Evolutionary conservation across 2,797 vertebrate genomes (phyloP).

Genomic region (Cephalopachus bancanus): DNA sequence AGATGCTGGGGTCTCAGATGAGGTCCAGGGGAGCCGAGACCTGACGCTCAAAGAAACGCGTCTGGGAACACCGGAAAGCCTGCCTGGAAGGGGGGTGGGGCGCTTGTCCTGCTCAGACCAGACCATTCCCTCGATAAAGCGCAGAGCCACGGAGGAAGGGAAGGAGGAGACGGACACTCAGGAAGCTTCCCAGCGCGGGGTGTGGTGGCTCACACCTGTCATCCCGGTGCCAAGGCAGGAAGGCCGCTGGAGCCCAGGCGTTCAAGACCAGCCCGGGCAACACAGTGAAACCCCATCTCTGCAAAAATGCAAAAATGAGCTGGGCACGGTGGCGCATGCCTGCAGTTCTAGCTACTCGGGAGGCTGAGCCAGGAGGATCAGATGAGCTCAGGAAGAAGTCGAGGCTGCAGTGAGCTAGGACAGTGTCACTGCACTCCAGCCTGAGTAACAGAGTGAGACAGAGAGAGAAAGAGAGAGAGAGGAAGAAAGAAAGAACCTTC

Average conservation of each 20-base stretch:
- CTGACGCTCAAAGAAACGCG: not conserved
- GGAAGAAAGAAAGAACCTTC: not conserved
- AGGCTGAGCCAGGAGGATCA: not conserved
- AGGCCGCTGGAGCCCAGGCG: not conserved
- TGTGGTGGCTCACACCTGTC: not conserved
- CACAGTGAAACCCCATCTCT: not conserved
- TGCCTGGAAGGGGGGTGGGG: too few relatives aligned
- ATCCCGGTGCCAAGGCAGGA: not conserved
- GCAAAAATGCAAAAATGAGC: not conserved
- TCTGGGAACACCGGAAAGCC: too few relatives aligned
- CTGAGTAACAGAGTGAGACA: not conserved
- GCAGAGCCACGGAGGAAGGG: not conserved
- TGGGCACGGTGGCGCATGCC: not conserved
- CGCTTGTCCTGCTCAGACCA: too few relatives aligned
- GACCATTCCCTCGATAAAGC: not conserved
- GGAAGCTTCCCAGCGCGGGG: not conserved
- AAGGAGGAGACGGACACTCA: too few relatives aligned
- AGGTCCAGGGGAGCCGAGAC: not conserved
- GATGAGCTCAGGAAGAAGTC: not conserved
- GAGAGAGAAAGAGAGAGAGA: not conserved
- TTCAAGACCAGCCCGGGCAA: not conserved
- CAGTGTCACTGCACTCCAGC: not conserved
- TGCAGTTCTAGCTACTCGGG: not conserved
- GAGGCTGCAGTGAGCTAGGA: not conserved
- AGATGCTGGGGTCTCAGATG: fast-evolving